phyloP scores from a whole-genome alignment of 1,140 invertebrate genomes.

The Steinernema feltiae region DNA sequence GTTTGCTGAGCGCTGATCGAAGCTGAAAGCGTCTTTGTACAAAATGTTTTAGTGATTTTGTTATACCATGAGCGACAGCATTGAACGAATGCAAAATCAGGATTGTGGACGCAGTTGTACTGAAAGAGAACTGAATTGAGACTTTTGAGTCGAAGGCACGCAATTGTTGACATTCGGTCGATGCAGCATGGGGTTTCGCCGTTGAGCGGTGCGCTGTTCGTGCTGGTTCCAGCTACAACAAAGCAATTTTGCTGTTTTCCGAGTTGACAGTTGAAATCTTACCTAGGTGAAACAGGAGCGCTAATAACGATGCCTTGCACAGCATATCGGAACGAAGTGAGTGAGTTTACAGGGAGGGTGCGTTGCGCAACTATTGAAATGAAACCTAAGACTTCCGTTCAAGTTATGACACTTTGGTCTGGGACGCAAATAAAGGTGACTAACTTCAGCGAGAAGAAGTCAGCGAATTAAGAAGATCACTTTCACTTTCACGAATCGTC shows the following conservation, averaged over 20 bases:
- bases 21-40: conserved; percentile 35
- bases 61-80: conserved; percentile 45
- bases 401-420: not conserved
- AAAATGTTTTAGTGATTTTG: conserved; percentile 25
- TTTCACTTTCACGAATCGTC: not conserved
- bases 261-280: no score
- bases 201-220: conserved; percentile 17
- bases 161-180: conserved; percentile 41
- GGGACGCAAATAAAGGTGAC: not conserved
- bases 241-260: no score
- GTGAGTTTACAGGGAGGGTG: no score
- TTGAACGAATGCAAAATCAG: conserved; percentile 51
- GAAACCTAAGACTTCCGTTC: not conserved
- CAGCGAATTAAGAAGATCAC: no score
- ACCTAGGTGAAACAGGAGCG: no score
- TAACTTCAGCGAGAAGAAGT: no score
- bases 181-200: conserved; percentile 50
- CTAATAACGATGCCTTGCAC: no score
- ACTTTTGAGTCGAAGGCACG: conserved; percentile 39
- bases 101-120: conserved; percentile 39
- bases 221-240: no score
- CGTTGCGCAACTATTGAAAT: not conserved
- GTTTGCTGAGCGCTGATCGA: conserved; percentile 30
- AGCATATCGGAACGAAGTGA: no score
- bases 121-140: conserved; percentile 38